phyloP scores from a whole-genome alignment of 37 sponge, comb jelly and placozoan species.

The Cliona cf. orientalis region DNA sequence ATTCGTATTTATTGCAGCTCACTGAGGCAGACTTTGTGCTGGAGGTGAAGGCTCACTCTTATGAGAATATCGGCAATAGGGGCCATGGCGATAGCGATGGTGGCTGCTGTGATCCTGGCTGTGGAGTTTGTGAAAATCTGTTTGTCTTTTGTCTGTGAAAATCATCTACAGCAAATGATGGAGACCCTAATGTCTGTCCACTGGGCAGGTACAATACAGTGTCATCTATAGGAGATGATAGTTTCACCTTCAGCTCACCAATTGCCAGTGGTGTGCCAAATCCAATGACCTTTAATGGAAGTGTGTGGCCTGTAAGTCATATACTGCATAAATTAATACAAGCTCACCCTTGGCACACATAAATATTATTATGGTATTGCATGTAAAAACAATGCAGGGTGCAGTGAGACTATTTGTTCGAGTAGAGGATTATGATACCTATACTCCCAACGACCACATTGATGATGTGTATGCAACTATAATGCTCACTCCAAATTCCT shows the following conservation, averaged over 20 bases:
- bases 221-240: constrained; percentile 6
- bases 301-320: constrained; percentile 18
- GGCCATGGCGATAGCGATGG: not conserved
- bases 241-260: not conserved
- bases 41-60: not conserved
- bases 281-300: constrained; percentile 22
- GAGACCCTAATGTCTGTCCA: constrained; percentile 1
- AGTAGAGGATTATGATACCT: too few species aligned
- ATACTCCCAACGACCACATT: too few species aligned
- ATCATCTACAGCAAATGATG: not conserved
- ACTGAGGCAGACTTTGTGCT: not conserved
- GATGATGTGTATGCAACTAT: too few species aligned
- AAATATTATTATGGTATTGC: too few species aligned
- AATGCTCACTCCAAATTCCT: too few species aligned
- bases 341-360: too few species aligned
- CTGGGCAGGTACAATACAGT: constrained; percentile 3
- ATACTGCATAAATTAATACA: too few species aligned
- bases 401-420: too few species aligned
- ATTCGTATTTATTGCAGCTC: too few species aligned
- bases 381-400: too few species aligned
- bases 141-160: constrained; percentile 14
- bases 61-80: not conserved
- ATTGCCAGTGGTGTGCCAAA: constrained; percentile 37
- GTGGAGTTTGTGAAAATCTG: constrained; percentile 3
- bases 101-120: not conserved